phyloP scores from a whole-genome alignment of 2,797 vertebrate genomes.

The Loris lydekkerianus region DNA sequence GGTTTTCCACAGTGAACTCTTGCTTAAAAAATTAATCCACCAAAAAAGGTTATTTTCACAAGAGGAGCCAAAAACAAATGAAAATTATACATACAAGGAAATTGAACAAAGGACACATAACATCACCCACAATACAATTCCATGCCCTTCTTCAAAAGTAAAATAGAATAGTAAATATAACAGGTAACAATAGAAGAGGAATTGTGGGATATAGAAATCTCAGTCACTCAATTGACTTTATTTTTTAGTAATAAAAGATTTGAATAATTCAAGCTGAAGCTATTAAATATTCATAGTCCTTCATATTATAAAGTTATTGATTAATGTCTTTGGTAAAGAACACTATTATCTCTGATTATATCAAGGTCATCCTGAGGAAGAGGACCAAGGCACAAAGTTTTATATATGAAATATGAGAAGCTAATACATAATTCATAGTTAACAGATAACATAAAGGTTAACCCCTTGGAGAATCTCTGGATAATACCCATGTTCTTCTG shows the following conservation, averaged over 20 bases:
- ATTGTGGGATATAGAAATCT: background rate
- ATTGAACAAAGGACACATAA: background rate
- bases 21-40: slow-evolving; percentile 53
- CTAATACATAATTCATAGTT: slow-evolving; percentile 81
- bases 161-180: slow-evolving; percentile 21
- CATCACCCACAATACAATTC: background rate
- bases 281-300: slow-evolving; percentile 78
- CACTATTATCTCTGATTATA: slow-evolving; percentile 82
- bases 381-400: slow-evolving; percentile 71
- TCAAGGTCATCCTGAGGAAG: slow-evolving; percentile 78
- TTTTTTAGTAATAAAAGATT: slow-evolving; percentile 75
- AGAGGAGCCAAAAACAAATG: slow-evolving; percentile 72
- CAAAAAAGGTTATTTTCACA: slow-evolving; percentile 60
- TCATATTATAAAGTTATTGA: slow-evolving; percentile 80
- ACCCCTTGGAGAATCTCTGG: slow-evolving; percentile 84
- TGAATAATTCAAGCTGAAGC: slow-evolving; percentile 82
- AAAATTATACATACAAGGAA: background rate
- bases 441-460: slow-evolving; percentile 83
- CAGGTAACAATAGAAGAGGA: background rate
- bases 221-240: slow-evolving; percentile 69
- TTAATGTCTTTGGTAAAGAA: slow-evolving; percentile 78
- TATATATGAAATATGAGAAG: slow-evolving; percentile 76
- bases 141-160: slow-evolving; percentile 17
- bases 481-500: slow-evolving; percentile 77
- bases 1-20: slow-evolving; percentile 26